Conservation (phyloP, 2,888 invertebrate genomes). For the Ligdia adustata region DNA sequence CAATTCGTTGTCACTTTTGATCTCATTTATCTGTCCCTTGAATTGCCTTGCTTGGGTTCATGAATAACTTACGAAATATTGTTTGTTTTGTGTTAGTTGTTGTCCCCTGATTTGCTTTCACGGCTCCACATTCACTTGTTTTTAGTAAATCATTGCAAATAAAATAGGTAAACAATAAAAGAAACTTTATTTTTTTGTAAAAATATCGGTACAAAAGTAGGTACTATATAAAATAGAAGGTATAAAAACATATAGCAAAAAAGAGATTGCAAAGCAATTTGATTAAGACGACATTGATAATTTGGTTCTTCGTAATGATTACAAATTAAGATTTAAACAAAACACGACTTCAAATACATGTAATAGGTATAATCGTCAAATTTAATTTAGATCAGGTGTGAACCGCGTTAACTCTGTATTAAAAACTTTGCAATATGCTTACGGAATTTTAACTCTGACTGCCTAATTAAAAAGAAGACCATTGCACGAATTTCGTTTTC, state of each 20-base stretch:
- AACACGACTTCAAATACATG: constrained; percentile 16
- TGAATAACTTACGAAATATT: constrained; percentile 33
- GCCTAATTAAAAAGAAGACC: no score
- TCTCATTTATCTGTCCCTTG: constrained; percentile 41
- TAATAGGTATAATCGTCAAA: constrained; percentile 20
- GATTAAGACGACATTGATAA: no score
- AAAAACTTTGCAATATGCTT: constrained; percentile 4
- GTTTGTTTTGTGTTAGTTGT: constrained; percentile 4
- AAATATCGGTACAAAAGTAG: no score
- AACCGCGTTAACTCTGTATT: no score
- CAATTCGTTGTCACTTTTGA: constrained; percentile 44
- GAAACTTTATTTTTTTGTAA: no score
- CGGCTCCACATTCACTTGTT: no score
- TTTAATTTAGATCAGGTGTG: constrained; percentile 29
- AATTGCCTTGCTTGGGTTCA: constrained; percentile 9
- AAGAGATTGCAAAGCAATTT: no score
- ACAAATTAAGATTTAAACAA: constrained; percentile 22
- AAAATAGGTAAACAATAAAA: no score
- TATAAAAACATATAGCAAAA: no score
- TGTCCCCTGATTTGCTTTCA: neutral
- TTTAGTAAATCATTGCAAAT: no score
- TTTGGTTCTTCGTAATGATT: constrained; percentile 23
- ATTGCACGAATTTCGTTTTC: no score
- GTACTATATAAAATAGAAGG: no score
- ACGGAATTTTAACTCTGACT: neutral